Base-by-base conservation (phyloP, 2,113 vertebrate genomes). In the Cyprinodon tularosa region DNA sequence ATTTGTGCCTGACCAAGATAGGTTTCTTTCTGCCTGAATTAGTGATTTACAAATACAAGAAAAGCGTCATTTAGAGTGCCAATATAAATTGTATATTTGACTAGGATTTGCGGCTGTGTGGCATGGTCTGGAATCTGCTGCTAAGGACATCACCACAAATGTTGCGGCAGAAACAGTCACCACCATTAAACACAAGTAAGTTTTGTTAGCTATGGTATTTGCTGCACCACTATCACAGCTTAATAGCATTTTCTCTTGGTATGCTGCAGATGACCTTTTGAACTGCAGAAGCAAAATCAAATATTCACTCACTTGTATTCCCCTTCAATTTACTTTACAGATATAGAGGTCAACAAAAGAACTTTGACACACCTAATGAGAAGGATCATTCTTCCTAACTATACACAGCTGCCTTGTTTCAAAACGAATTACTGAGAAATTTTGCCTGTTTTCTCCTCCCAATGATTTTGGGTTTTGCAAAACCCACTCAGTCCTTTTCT, bases 31-130 rank as follows among this genome's bases (percentile, higher is more conserved):
- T 14, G 17, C 20, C 8, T 39, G 3, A 14, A 10, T 39, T 29
- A 44, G n/a, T 22, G 11, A 6, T 29, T 29, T 29, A 29, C n/a
- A 65, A 66, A 66, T 29, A n/a, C 8, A 53, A 29, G 13, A 42
- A 59, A 40, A 42, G 0, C 15, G 12, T 29, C 3, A n/a, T 22
- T 42, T 10, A 60, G 11, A 4, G 11, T 38, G 38, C 3, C 1
- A 2, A 2, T 3, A 8, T 37, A 15, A 62, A 17, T 37, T 47
- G 13, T 63, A 12, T 62, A 5, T 77, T 50, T 60, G 61, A 81
- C 12, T 87, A 99, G 98, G 98, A 39, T 97, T 99, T 91, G 96
- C 97, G 62, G 97, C 98, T 3, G 95, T 99, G 87, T 99, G 98
- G 98, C 97, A 96, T 4, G 97, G 98, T 66, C 91, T 99, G 93